phyloP scores from a whole-genome alignment of 2,888 invertebrate species.

The Tenodera sinensis region DNA sequence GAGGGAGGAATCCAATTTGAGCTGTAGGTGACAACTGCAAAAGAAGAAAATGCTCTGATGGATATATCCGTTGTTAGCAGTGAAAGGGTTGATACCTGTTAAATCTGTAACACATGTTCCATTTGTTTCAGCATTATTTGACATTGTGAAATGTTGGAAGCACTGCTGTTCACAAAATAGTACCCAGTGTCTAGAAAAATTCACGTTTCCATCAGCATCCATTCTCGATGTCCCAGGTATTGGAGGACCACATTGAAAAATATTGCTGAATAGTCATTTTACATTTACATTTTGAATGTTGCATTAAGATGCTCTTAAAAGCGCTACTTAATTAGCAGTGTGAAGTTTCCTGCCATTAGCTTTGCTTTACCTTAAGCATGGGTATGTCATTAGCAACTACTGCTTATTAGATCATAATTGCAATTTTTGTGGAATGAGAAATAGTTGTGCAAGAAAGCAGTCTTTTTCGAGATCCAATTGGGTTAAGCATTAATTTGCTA shows the following conservation, averaged over 20 bases:
- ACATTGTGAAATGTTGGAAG: not conserved
- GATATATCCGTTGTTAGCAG: too few species aligned
- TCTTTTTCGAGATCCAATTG: not conserved
- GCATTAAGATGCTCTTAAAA: not conserved
- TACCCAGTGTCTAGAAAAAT: not conserved
- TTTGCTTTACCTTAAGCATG: not conserved
- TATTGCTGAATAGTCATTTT: not conserved
- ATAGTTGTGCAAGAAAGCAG: not conserved
- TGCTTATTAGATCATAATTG: not conserved
- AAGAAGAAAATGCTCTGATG: too few species aligned
- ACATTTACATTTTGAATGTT: not conserved
- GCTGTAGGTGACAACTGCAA: too few species aligned
- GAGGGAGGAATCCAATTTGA: too few species aligned
- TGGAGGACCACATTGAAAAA: not conserved
- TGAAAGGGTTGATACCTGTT: not conserved
- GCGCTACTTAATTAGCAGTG: not conserved
- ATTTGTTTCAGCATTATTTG: not conserved
- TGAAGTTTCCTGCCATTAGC: not conserved
- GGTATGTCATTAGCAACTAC: not conserved
- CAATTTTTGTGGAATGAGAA: not conserved
- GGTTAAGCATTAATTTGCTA: not conserved
- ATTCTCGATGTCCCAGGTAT: not conserved
- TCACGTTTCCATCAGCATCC: not conserved
- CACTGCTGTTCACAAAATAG: not conserved
- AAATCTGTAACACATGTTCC: not conserved